A percentile compares a stretch with the other conserved stretches of the same genome.
These are phyloP conservation scores for Botrylloides violaceus DNA, from an alignment of 23 tunicate genomes.

Conservation along the genomic window DNA sequence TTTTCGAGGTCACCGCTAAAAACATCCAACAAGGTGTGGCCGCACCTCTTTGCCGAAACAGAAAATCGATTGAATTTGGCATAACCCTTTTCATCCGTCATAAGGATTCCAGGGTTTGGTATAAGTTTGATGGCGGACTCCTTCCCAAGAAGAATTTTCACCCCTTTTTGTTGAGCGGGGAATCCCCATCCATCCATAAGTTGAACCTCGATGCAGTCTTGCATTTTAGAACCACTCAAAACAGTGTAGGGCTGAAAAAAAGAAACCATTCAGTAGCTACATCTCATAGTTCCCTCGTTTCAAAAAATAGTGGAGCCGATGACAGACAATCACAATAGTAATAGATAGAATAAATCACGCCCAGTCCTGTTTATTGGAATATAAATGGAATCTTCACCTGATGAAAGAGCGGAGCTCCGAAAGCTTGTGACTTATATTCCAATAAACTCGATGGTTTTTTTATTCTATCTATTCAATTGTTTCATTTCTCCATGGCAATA, in stretches of 20 bases:
- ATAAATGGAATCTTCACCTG: too few relatives aligned
- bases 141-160: constrained; percentile 70
- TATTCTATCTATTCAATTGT: too few relatives aligned
- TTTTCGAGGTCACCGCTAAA: not conserved
- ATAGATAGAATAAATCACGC: too few relatives aligned
- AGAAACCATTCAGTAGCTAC: too few relatives aligned
- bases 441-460: too few relatives aligned
- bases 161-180: constrained; percentile 55
- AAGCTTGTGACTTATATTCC: too few relatives aligned
- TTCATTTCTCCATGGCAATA: too few relatives aligned
- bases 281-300: too few relatives aligned
- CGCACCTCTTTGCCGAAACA: constrained; percentile 79
- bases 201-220: constrained; percentile 45
- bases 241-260: constrained; percentile 38
- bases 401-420: too few relatives aligned
- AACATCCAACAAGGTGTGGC: not conserved
- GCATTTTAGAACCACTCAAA: constrained; percentile 57
- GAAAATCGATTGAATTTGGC: constrained; percentile 55
- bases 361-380: too few relatives aligned
- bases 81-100: constrained; percentile 44
- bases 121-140: constrained; percentile 75
- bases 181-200: constrained; percentile 92
- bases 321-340: too few relatives aligned
- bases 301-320: too few relatives aligned
- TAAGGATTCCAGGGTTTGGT: constrained; percentile 48